Evolutionary conservation across 2,888 invertebrate genomes (phyloP), one percentile per base, ranked within the genome.

Genomic region (Hololepta plana): DNA sequence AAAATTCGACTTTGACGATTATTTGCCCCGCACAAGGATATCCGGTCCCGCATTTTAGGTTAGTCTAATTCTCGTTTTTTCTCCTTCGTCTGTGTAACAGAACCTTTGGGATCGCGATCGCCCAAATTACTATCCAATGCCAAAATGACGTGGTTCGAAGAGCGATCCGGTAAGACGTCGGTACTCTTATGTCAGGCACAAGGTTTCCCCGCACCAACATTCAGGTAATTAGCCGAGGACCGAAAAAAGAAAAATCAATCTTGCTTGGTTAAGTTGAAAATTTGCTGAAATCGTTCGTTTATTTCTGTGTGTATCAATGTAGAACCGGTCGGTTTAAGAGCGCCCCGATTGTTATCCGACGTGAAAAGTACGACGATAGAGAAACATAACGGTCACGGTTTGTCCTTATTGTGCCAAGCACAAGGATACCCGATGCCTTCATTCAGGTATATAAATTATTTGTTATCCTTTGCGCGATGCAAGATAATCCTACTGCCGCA

Each of bases 11-110:
- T 36, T 61, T 66, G 41, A 63, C 67, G 15, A 51, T 73, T 42
- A 52, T 69, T 44, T 77, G 76, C 50, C 70, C 72, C 27, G 76
- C 75, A 37, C 75, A 77, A 60, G 72, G 68, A 41, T 75, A 64
- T 49, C 67, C 67, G 32, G 55, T 62, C 21, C 66, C 66, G 4
- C 44, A 45, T 28, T 64, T 60, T 55, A 63, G 64, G 68, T 68
- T 57, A 49, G 58, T 43, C 34, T 29, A 20, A 24, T 12, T 13
- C 11, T 20, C 19, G 4, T 17, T 29, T 10, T 14, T 23, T 22
- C 29, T 26, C 19, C 13, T 26, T 30, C n/a, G 11, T 8, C 7
- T n/a, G 3, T 5, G 9, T 13, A 16, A 15, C 36, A 53, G 51
- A 53, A 40, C 51, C 51, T 5, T 39, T 51, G 17, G 51, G 52